phyloP scores from a whole-genome alignment of 2,113 vertebrate genomes.

The Bufo gargarizans region DNA sequence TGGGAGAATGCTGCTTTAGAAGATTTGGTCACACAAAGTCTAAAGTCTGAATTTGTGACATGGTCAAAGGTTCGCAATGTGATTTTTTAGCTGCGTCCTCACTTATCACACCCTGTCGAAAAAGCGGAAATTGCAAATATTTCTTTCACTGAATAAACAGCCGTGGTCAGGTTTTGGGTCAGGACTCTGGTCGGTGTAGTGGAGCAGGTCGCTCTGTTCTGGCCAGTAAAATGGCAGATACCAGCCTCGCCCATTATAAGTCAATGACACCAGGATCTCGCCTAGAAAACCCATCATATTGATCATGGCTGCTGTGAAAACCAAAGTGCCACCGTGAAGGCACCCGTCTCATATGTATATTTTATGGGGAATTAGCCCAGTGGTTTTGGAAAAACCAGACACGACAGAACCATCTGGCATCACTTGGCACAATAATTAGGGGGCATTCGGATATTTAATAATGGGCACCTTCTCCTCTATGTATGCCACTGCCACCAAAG shows the following conservation, averaged over 20 bases:
- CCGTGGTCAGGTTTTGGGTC: not conserved
- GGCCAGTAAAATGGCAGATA: not conserved
- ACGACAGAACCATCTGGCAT: not conserved
- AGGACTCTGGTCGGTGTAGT: not conserved
- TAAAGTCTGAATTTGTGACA: constrained; percentile 20
- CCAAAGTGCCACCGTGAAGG: not conserved
- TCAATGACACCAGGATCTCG: not conserved
- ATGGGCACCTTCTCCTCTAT: not conserved
- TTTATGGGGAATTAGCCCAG: not conserved
- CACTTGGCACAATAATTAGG: not conserved
- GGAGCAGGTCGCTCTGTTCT: not conserved
- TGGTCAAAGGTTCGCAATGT: constrained; percentile 20
- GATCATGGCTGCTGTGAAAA: not conserved
- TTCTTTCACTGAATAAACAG: not conserved
- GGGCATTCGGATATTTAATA: not conserved
- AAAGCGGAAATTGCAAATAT: not conserved
- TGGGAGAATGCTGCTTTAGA: not conserved
- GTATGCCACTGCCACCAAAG: not conserved
- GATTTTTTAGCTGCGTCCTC: not conserved
- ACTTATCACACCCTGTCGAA: not conserved
- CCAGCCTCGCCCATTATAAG: not conserved
- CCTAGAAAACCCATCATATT: not conserved
- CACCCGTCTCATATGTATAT: not conserved
- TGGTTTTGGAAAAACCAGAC: not conserved
- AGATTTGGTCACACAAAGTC: constrained; percentile 25